These are phyloP conservation scores for Aphelenchoides bicaudatus DNA, from an alignment of 2,888 invertebrate species.

Conservation along the genomic window DNA sequence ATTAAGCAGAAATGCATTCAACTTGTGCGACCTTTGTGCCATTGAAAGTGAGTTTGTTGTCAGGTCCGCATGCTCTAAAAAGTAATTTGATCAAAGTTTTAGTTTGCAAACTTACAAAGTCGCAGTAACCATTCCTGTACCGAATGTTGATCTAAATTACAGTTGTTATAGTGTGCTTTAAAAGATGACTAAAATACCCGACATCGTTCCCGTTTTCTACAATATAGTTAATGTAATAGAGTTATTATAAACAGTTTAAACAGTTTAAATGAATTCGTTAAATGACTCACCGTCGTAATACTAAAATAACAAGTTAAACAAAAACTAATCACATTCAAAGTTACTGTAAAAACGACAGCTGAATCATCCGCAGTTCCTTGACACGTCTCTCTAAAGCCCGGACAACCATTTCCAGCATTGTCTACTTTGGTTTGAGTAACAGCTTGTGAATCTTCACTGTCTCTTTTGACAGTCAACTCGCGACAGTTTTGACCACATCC, in stretches of 20 bases:
- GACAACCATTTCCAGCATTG: conserved; percentile 16
- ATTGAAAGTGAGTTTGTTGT: conserved; percentile 18
- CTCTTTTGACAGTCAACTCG: neutral
- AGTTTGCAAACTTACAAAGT: no score
- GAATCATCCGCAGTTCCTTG: conserved; percentile 19
- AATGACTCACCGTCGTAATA: no score
- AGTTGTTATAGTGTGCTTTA: no score
- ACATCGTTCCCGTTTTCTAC: conserved; percentile 14
- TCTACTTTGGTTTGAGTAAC: conserved; percentile 21
- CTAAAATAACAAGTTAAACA: conserved; percentile 12
- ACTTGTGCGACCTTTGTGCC: conserved; percentile 17
- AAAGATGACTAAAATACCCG: no score
- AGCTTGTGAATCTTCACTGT: conserved; percentile 1
- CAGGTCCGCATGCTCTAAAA: conserved; percentile 11
- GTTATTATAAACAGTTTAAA: no score
- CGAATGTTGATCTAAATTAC: no score
- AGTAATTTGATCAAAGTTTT: no score
- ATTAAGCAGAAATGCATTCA: conserved; percentile 22
- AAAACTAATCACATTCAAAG: neutral
- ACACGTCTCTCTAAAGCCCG: conserved; percentile 18
- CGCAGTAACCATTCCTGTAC: conserved; percentile 24
- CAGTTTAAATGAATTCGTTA: no score
- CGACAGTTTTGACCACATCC: conserved; percentile 1
- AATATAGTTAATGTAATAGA: no score
- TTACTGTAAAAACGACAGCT: conserved; percentile 26